A percentile compares a stretch with the other conserved stretches of the same genome.
phyloP scores from a whole-genome alignment of 2,113 vertebrate genomes.

The Brachypteracias leptosomus region DNA sequence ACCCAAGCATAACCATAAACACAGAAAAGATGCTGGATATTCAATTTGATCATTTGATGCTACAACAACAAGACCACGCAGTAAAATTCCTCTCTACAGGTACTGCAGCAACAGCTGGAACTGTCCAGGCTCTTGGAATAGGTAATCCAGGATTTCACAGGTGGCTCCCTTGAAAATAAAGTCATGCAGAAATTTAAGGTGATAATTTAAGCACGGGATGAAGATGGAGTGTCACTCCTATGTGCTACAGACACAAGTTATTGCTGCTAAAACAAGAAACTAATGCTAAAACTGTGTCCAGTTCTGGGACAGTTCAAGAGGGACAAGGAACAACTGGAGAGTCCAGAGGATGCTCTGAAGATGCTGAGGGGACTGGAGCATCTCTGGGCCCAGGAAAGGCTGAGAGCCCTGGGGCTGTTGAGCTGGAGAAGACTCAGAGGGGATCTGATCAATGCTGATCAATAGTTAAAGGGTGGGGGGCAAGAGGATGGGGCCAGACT shows the following conservation, averaged over 20 bases:
- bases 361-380: too few relatives aligned
- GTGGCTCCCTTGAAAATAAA: not conserved
- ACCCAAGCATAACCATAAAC: slow-evolving; percentile 12
- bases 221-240: not conserved
- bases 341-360: too few relatives aligned
- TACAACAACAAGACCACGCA: rapidly evolving
- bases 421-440: too few relatives aligned
- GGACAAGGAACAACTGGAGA: too few relatives aligned
- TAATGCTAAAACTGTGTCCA: too few relatives aligned
- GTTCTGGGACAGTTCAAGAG: too few relatives aligned
- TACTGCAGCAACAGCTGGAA: not conserved
- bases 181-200: not conserved
- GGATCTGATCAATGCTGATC: too few relatives aligned
- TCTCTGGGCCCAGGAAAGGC: too few relatives aligned
- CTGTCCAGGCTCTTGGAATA: rapidly evolving
- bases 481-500: too few relatives aligned
- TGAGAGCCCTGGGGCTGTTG: too few relatives aligned
- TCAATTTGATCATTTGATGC: not conserved
- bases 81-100: not conserved
- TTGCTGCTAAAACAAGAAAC: rapidly evolving
- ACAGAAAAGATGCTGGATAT: not conserved
- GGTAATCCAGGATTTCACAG: not conserved
- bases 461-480: too few relatives aligned
- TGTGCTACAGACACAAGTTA: not conserved
- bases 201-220: not conserved